Base-by-base conservation (phyloP, 1,140 invertebrate genomes). In the Linepithema humile region DNA sequence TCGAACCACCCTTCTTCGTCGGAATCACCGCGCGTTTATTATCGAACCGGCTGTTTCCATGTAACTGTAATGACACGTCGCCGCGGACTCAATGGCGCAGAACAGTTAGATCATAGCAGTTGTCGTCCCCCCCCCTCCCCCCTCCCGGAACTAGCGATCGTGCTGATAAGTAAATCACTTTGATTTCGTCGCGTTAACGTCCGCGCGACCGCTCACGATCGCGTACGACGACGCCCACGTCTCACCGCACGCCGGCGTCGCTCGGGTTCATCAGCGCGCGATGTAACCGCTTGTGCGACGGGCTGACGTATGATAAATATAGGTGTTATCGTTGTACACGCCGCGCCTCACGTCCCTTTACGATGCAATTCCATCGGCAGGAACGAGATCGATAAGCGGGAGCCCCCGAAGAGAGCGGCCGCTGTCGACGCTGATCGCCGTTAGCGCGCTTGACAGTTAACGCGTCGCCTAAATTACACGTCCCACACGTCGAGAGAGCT, bases 111-210 rank as follows among this genome's bases (percentile, higher is more conserved):
- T 57, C 75, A 20, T 23, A 50, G 50, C 67, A 9, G 55, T 35
- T 26, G 35, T 38, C 53, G 38, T 38, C 48, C 69, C 40, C n/a
- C n/a, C n/a, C n/a, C n/a, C n/a, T n/a, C n/a, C n/a, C n/a, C n/a
- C n/a, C n/a, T n/a, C n/a, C 40, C 55, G 29, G 69, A 74, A 82
- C 40, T 20, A 26, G 17, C 74, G 82, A 84, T 84, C 59, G 15
- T 48, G 38, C 50, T 29, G 83, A 84, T 84, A 84, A 84, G 83
- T 69, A 67, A 84, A 84, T 84, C 83, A 84, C 62, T 80, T 84
- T 69, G 64, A 84, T 84, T 84, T 80, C 23, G 62, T 50, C 48
- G 53, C 69, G 62, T 69, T 80, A 84, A 59, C 45, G 38, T 45
- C 15, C 67, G 53, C 65, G 50, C 35, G 45, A 75, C 53, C 40